Base-by-base conservation (phyloP, 2,113 vertebrate species). In the Crotalus tigris region DNA sequence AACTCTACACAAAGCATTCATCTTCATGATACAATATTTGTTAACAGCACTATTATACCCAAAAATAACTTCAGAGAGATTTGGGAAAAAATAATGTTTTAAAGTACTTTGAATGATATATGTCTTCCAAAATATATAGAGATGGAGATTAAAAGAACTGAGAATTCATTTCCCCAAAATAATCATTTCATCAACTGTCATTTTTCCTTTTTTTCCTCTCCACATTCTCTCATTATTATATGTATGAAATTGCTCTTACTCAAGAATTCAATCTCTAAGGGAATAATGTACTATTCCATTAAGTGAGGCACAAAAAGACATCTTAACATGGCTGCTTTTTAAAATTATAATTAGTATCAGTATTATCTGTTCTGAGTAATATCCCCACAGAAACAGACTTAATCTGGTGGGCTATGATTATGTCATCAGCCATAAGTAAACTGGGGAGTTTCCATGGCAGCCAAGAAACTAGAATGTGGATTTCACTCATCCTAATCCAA, bases 51-150 rank as follows among this genome's bases (percentile, higher is more conserved):
- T 2, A 19, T 91, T 59, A 44, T 55, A 55, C 88, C 90, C 8
- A 46, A 89, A 87, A 57, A 81, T 51, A 24, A 92, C 87, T 90
- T 89, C 1, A 55, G 33, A 33, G 1, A 10, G 39, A 92, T 69
- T 94, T 58, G n/a, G 55, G 19, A 54, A 57, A 61, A 58, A 8
- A 92, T 29, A 86, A 55, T 91, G 29, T 92, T 12, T 54, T 91
- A 61, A 75, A 91, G 6, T 49, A 54, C 29, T 53, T 94, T 87
- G 75, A 96, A 92, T 49, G 85, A 90, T 39, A n/a, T 59, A 86
- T 26, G n/a, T 29, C 8, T 91, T 24, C n/a, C 21, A 85, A 91
- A 91, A 94, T 54, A 91, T 0, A 94, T 89, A 61, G 55, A 94
- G 91, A 93, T 90, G 39, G 24, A 92, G 1, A 29, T 90, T 90